Conservation (phyloP, 2,888 invertebrate genomes). For the Parelbella ahira region DNA sequence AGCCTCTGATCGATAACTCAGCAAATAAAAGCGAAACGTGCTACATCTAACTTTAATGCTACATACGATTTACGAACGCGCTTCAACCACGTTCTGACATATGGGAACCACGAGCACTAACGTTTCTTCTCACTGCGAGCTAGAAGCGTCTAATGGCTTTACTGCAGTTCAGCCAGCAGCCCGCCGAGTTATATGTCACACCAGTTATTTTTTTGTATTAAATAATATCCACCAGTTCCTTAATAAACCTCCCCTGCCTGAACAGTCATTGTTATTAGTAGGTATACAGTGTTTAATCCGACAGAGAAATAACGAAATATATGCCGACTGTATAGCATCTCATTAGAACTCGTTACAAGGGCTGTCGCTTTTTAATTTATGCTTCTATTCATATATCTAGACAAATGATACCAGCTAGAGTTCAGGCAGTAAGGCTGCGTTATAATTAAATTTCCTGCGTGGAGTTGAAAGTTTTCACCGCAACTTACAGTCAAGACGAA, state of each 20-base stretch:
- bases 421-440: not conserved
- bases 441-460: slow-evolving; percentile 18
- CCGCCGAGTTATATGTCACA: slow-evolving; percentile 6
- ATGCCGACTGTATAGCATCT: no score
- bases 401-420: slow-evolving; percentile 2
- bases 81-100: slow-evolving; percentile 7
- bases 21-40: slow-evolving; percentile 14
- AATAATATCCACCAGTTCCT: slow-evolving; percentile 6
- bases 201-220: slow-evolving; percentile 5
- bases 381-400: not conserved
- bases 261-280: no score
- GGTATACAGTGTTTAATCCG: no score
- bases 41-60: slow-evolving; percentile 15
- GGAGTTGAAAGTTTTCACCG: slow-evolving; percentile 15
- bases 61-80: slow-evolving; percentile 1
- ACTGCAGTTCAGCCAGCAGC: slow-evolving; percentile 11
- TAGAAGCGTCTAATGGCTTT: slow-evolving; percentile 6
- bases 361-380: slow-evolving; percentile 7
- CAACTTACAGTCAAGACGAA: slow-evolving; percentile 7
- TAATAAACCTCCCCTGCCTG: no score
- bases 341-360: no score
- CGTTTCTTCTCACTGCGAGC: slow-evolving; percentile 4
- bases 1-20: not conserved
- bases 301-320: no score
- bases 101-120: slow-evolving; percentile 5